Percentiles rank a stretch among this genome's conserved stretches.
Evolutionary conservation across 2,113 vertebrate genomes (phyloP).

Genomic region (Lutjanus erythropterus): DNA sequence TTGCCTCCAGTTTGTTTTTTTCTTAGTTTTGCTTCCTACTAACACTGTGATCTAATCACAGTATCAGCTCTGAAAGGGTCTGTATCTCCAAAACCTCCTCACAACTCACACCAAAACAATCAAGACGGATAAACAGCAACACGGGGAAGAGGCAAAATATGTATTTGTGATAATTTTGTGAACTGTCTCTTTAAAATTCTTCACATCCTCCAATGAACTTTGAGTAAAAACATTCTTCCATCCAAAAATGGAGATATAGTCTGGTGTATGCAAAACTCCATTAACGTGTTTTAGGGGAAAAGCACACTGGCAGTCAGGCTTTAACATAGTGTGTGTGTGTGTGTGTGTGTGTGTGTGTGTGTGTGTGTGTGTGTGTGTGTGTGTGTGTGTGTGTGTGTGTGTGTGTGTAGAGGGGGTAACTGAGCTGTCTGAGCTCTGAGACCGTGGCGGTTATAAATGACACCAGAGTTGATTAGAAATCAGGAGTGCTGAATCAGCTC

Average conservation of each 20-base stretch:
- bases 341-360: conserved; percentile 16
- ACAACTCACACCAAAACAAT: too few relatives aligned
- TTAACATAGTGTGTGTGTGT: not conserved
- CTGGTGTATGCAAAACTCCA: not conserved
- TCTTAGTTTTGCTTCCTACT: too few relatives aligned
- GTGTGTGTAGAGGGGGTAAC: conserved; percentile 51
- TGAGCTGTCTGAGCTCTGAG: conserved; percentile 76
- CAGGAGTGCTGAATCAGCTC: conserved; percentile 86
- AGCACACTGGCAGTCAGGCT: conserved; percentile 17
- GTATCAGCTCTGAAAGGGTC: too few relatives aligned
- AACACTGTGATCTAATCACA: too few relatives aligned
- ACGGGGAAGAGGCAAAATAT: too few relatives aligned
- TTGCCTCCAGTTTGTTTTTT: too few relatives aligned
- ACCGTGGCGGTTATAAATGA: conserved; percentile 79
- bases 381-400: conserved; percentile 13
- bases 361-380: conserved; percentile 17
- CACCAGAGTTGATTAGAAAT: conserved; percentile 83
- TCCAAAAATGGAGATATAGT: conserved; percentile 18
- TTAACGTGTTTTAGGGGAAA: conserved; percentile 10
- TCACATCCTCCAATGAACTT: not conserved
- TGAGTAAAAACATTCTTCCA: conserved; percentile 15
- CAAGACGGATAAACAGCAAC: too few relatives aligned
- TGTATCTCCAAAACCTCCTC: too few relatives aligned
- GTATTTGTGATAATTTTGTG: too few relatives aligned
- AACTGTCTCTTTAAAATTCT: not conserved